A percentile compares a stretch with the other conserved stretches of the same genome.
phyloP scores from a whole-genome alignment of 2,888 invertebrate genomes.

The Rhingia campestris region DNA sequence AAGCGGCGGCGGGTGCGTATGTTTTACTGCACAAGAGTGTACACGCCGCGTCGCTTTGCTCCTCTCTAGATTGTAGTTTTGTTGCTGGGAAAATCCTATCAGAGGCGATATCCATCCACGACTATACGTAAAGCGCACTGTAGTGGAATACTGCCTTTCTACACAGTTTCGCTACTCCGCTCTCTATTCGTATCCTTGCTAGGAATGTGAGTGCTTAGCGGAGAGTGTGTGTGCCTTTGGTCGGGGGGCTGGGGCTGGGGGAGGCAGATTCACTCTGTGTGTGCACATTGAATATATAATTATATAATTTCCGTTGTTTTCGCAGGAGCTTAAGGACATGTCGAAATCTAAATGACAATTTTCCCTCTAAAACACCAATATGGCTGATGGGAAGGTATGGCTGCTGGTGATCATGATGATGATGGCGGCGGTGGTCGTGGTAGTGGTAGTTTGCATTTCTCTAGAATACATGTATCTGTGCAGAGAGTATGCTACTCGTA shows the following conservation, averaged over 20 bases:
- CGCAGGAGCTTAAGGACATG: slow-evolving; percentile 66
- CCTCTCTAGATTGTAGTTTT: slow-evolving; percentile 3
- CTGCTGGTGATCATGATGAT: background rate
- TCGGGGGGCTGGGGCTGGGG: background rate
- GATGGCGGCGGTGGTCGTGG: no score
- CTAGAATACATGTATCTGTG: slow-evolving; percentile 14
- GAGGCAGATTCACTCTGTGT: slow-evolving; percentile 14
- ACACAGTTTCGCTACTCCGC: slow-evolving; percentile 11
- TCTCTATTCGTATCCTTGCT: background rate
- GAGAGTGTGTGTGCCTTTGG: slow-evolving; percentile 6
- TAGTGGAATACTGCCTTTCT: slow-evolving; percentile 52
- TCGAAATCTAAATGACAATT: slow-evolving; percentile 68
- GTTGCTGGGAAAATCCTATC: slow-evolving; percentile 49
- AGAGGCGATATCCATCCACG: slow-evolving; percentile 2
- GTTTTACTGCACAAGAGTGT: slow-evolving; percentile 58
- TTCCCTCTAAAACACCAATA: slow-evolving; percentile 39
- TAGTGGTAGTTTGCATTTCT: slow-evolving; percentile 27
- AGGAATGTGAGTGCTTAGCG: background rate
- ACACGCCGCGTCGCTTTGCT: slow-evolving; percentile 27
- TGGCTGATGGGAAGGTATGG: slow-evolving; percentile 1
- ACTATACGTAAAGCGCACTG: slow-evolving; percentile 42
- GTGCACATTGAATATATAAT: slow-evolving; percentile 66
- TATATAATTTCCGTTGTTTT: slow-evolving; percentile 70
- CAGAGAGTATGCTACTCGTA: background rate
- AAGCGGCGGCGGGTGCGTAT: slow-evolving; percentile 37